Percentiles rank a stretch among this genome's conserved stretches.
Conservation (phyloP, 1,140 invertebrate genomes). For the Sinonovacula constricta region DNA sequence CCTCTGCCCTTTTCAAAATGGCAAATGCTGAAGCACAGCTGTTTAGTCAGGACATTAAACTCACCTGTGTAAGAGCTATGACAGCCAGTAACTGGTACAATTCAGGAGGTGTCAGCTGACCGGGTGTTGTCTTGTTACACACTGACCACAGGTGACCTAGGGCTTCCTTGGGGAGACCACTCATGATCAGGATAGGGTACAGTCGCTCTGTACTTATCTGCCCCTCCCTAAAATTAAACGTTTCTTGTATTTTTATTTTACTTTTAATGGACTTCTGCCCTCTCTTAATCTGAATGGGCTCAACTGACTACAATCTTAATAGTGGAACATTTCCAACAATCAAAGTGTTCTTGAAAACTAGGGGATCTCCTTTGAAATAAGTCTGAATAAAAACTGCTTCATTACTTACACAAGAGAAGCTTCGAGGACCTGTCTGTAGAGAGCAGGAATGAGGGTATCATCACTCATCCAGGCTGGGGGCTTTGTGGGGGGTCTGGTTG, state of each 20-base stretch:
- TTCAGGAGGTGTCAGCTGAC: slow-evolving; percentile 83
- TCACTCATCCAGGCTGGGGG: slow-evolving; percentile 49
- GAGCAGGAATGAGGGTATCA: slow-evolving; percentile 54
- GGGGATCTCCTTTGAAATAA: no score
- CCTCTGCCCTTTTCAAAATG: not conserved
- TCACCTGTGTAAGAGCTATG: slow-evolving; percentile 83
- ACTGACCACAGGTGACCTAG: slow-evolving; percentile 84
- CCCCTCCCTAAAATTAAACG: slow-evolving; percentile 77
- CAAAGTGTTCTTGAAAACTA: no score
- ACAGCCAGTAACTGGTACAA: slow-evolving; percentile 83
- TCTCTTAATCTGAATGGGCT: no score
- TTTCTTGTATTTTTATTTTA: no score
- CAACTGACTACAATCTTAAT: no score
- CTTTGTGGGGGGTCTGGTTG: slow-evolving; percentile 23
- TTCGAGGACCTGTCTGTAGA: slow-evolving; percentile 69
- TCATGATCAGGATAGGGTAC: slow-evolving; percentile 83
- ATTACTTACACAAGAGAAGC: slow-evolving; percentile 65
- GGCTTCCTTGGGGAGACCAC: slow-evolving; percentile 82
- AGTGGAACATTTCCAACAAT: no score
- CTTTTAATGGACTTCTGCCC: no score
- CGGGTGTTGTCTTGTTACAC: slow-evolving; percentile 83
- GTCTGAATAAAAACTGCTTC: no score
- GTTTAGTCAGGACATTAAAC: no score
- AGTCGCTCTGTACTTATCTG: slow-evolving; percentile 82
- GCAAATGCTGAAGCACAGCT: not conserved